phyloP scores from a whole-genome alignment of 2,113 vertebrate species.

The Scalopus aquaticus region DNA sequence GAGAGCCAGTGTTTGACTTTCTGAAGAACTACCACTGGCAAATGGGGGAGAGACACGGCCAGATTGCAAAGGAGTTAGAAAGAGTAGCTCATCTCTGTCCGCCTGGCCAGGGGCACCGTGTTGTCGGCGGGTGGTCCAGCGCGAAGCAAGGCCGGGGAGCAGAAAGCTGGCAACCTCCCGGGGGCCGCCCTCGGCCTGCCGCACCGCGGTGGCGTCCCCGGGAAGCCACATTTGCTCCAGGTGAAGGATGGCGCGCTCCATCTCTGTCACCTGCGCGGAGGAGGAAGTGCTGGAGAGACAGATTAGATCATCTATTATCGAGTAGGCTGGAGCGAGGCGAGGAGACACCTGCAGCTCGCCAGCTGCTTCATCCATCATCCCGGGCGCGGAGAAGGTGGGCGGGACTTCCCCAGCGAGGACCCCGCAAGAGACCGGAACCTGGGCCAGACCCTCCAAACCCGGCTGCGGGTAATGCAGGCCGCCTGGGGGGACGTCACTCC shows the following conservation, averaged over 20 bases:
- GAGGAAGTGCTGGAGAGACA: slow-evolving; percentile 81
- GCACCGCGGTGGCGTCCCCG: neutral
- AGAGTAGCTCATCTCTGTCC: neutral
- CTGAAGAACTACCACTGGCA: neutral
- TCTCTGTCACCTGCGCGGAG: slow-evolving; percentile 83
- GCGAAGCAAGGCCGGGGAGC: neutral
- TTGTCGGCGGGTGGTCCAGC: fast-evolving
- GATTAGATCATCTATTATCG: slow-evolving; percentile 87
- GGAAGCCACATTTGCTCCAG: slow-evolving; percentile 68
- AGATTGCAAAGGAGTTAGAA: neutral
- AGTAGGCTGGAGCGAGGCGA: slow-evolving; percentile 78
- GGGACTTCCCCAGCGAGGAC: neutral
- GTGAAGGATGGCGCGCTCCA: slow-evolving; percentile 78
- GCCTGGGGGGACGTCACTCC: neutral
- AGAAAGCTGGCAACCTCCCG: neutral
- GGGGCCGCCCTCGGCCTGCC: neutral
- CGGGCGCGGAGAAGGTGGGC: slow-evolving; percentile 68
- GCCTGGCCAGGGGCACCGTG: neutral
- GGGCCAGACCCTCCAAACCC: neutral
- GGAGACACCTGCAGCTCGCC: slow-evolving; percentile 86
- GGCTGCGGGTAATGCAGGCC: fast-evolving
- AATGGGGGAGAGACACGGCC: neutral
- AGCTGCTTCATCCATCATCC: slow-evolving; percentile 88
- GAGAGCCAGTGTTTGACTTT: neutral
- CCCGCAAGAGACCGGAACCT: neutral